phyloP scores from a whole-genome alignment of 2,888 invertebrate species.

The Steromphala cineraria region DNA sequence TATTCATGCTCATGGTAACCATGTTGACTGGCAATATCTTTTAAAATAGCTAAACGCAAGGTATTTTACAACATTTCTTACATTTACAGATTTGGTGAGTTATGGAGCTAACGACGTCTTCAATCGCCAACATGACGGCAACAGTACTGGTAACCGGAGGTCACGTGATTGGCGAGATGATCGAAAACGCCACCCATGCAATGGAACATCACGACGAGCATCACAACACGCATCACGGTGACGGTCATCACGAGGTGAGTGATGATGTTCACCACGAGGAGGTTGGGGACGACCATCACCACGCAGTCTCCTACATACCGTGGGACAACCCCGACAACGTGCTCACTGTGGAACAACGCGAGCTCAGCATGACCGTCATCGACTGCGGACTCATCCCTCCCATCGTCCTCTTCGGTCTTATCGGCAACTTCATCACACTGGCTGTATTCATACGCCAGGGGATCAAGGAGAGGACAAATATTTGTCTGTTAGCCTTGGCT shows the following conservation, averaged over 20 bases:
- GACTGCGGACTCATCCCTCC: slow-evolving; percentile 11
- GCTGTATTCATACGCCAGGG: background rate
- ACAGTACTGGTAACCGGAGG: background rate
- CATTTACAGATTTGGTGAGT: too few relatives aligned
- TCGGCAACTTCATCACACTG: slow-evolving; percentile 6
- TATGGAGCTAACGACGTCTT: background rate
- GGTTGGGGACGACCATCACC: background rate
- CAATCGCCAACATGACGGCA: background rate
- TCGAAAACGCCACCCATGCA: background rate
- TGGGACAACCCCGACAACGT: background rate
- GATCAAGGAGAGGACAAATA: background rate
- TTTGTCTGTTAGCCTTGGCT: slow-evolving; percentile 3
- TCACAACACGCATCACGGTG: background rate
- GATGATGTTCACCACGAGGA: background rate
- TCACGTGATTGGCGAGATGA: background rate
- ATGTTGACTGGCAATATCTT: too few relatives aligned
- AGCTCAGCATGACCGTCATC: background rate
- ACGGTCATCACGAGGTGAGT: background rate
- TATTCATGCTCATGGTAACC: too few relatives aligned
- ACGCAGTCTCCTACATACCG: background rate
- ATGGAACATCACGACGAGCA: background rate
- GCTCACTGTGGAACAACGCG: background rate
- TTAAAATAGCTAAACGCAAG: too few relatives aligned
- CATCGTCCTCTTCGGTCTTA: background rate
- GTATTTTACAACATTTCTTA: too few relatives aligned